Conservation (phyloP, 1,140 invertebrate species). For the Leucophenga varia region DNA sequence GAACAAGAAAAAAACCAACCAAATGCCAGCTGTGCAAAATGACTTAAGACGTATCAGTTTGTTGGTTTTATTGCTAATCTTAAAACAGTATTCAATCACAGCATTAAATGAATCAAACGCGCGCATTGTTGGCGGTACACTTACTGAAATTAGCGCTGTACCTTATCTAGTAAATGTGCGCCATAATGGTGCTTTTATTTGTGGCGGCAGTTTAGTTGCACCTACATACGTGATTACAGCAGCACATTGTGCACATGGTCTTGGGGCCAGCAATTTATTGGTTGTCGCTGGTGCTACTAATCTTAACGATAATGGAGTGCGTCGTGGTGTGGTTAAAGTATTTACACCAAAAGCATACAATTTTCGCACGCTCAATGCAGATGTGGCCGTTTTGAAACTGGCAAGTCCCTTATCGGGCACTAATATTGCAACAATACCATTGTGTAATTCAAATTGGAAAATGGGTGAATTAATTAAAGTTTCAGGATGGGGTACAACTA, state of each 20-base stretch:
- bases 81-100: too few species aligned
- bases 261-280: conserved; percentile 21
- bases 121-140: conserved; percentile 37
- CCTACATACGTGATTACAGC: conserved; percentile 38
- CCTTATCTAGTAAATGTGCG: conserved; percentile 41
- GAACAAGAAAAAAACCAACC: too few species aligned
- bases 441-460: conserved; percentile 30
- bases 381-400: conserved; percentile 41
- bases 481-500: conserved; percentile 36
- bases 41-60: too few species aligned
- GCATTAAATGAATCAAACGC: conserved; percentile 27
- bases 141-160: conserved; percentile 32
- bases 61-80: too few species aligned
- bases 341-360: conserved; percentile 37
- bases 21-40: too few species aligned
- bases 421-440: conserved; percentile 33
- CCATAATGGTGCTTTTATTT: conserved; percentile 28
- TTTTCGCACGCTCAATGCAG: conserved; percentile 29
- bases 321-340: conserved; percentile 27
- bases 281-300: conserved; percentile 32
- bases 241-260: conserved; percentile 41
- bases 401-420: conserved; percentile 23
- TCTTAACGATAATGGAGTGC: conserved; percentile 26
- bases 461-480: conserved; percentile 37
- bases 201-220: conserved; percentile 34